A percentile compares a stretch with the other conserved stretches of the same genome.
Conservation (phyloP, 2,113 vertebrate species). For the Xenus cinereus region DNA sequence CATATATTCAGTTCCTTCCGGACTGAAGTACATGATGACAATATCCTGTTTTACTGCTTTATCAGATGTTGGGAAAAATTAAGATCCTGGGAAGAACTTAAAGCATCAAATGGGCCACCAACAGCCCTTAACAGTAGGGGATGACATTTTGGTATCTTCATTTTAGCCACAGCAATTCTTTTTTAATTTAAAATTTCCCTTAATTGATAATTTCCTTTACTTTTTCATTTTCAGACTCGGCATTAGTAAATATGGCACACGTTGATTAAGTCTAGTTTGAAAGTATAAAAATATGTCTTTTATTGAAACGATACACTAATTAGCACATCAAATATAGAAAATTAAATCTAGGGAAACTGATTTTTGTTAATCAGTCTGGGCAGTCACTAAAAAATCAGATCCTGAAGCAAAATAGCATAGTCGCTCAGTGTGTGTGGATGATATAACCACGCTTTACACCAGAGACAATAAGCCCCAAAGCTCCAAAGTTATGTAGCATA, state of each 20-base stretch:
- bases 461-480: background rate
- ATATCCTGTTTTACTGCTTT: conserved; percentile 6
- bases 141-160: background rate
- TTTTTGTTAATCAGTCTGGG: background rate
- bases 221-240: background rate
- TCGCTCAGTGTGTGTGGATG: background rate
- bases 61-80: background rate
- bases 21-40: background rate
- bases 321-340: background rate
- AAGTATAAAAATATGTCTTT: background rate
- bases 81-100: background rate
- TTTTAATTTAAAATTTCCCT: background rate
- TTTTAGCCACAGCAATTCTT: background rate
- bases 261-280: background rate
- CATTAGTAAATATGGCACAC: background rate
- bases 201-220: background rate
- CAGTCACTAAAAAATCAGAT: background rate
- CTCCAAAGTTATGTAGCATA: background rate
- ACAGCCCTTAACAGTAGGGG: background rate
- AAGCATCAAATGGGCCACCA: background rate
- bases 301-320: background rate
- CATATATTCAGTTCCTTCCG: background rate
- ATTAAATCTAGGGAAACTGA: background rate
- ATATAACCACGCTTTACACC: background rate
- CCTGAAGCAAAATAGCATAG: background rate